A percentile compares a stretch with the other conserved stretches of the same genome.
phyloP scores from a whole-genome alignment of 2,888 invertebrate species.

The Drosophila suboccidentalis region DNA sequence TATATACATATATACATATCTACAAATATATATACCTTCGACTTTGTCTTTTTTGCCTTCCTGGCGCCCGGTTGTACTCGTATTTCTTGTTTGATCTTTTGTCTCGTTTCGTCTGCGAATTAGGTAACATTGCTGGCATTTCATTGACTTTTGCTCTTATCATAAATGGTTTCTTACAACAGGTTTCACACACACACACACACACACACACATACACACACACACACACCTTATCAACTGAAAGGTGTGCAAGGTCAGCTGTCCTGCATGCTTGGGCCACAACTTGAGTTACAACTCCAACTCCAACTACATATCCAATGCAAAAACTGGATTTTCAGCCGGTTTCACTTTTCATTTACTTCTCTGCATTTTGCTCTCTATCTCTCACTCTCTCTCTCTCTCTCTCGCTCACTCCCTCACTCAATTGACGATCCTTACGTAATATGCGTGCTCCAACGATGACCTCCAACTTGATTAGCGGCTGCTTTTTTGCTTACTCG shows the following conservation, averaged over 20 bases:
- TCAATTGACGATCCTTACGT: constrained; percentile 60
- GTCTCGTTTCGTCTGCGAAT: constrained; percentile 53
- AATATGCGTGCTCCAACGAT: constrained; percentile 57
- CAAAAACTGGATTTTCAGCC: constrained; percentile 54
- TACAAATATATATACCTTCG: constrained; percentile 21
- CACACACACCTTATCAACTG: constrained; percentile 14
- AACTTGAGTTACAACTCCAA: background rate
- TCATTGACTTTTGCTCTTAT: constrained; percentile 76
- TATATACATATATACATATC: constrained; percentile 8
- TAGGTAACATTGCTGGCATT: constrained; percentile 74
- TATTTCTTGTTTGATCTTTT: constrained; percentile 67
- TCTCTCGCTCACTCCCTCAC: background rate
- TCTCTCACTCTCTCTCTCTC: background rate
- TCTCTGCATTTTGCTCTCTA: background rate
- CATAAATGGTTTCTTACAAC: constrained; percentile 63
- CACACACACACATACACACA: constrained; percentile 24
- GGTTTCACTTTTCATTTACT: constrained; percentile 61
- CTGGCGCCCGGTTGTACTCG: constrained; percentile 58
- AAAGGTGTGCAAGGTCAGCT: constrained; percentile 33
- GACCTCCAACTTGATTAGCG: constrained; percentile 80
- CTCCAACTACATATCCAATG: background rate
- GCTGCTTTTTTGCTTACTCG: constrained; percentile 42
- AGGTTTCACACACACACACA: constrained; percentile 47
- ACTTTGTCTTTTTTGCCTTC: constrained; percentile 49
- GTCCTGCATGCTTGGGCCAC: constrained; percentile 16